These are phyloP conservation scores for Psophia crepitans DNA, from an alignment of 2,113 vertebrate genomes.

Conservation along the genomic window DNA sequence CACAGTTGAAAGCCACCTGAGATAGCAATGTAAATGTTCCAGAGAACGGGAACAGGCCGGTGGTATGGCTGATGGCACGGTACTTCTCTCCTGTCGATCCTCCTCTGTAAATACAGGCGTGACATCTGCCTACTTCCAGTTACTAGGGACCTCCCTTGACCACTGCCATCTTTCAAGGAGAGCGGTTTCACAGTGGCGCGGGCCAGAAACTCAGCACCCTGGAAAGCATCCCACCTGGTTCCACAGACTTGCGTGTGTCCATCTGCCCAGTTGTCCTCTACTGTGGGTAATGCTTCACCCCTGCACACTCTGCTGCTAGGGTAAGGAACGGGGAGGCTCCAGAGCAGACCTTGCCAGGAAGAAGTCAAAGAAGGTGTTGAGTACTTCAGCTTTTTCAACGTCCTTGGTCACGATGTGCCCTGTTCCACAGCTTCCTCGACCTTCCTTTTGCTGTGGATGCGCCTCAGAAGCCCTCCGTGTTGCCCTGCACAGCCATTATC, in stretches of 20 bases:
- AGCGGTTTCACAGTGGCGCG: neutral
- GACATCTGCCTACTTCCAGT: neutral
- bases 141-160: neutral
- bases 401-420: neutral
- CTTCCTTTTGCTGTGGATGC: neutral
- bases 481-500: neutral
- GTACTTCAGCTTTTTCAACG: neutral
- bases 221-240: neutral
- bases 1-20: neutral
- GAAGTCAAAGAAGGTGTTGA: neutral
- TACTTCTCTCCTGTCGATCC: neutral
- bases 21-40: neutral
- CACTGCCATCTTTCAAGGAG: neutral
- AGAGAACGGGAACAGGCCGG: neutral
- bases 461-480: neutral
- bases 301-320: neutral
- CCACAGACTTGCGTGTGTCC: neutral
- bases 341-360: neutral
- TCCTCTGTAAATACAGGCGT: neutral
- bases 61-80: fast-evolving
- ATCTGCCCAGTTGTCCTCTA: neutral
- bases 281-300: neutral
- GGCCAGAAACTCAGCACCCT: neutral
- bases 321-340: neutral
- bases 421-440: neutral